Evolutionary conservation across 2,113 vertebrate genomes (phyloP).

Genomic region (Columbina picui): DNA sequence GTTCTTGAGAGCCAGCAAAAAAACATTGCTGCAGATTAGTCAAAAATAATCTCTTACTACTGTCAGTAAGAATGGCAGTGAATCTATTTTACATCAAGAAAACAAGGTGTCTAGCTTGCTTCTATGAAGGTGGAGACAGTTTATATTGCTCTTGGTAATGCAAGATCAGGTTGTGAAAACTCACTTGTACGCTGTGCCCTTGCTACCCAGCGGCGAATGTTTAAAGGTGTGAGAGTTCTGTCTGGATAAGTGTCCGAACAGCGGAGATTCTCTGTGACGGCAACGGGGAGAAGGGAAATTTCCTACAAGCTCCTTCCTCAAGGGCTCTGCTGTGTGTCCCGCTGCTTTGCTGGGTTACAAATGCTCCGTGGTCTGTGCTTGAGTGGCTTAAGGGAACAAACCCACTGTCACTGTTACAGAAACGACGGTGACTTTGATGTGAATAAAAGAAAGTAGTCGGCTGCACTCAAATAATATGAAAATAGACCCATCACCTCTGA

Average conservation of each 20-base stretch:
- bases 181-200: neutral
- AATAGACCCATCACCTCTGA: neutral
- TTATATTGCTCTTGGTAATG: neutral
- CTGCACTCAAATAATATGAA: neutral
- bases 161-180: neutral
- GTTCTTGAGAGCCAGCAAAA: neutral
- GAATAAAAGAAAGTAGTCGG: neutral
- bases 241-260: accelerated
- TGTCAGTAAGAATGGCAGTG: neutral
- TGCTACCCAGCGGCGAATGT: neutral
- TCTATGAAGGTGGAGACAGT: neutral
- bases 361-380: neutral
- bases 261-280: neutral
- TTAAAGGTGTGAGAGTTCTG: neutral
- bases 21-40: neutral
- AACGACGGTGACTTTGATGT: neutral
- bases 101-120: neutral
- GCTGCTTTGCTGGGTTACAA: neutral
- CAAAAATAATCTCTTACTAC: neutral
- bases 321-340: too few relatives aligned
- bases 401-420: neutral
- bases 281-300: neutral
- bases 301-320: neutral
- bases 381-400: neutral
- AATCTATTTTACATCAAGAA: neutral